Evolutionary conservation across 2,797 vertebrate species (phyloP), one percentile per base, ranked within the genome.

Genomic region (Urocyon cinereoargenteus): DNA sequence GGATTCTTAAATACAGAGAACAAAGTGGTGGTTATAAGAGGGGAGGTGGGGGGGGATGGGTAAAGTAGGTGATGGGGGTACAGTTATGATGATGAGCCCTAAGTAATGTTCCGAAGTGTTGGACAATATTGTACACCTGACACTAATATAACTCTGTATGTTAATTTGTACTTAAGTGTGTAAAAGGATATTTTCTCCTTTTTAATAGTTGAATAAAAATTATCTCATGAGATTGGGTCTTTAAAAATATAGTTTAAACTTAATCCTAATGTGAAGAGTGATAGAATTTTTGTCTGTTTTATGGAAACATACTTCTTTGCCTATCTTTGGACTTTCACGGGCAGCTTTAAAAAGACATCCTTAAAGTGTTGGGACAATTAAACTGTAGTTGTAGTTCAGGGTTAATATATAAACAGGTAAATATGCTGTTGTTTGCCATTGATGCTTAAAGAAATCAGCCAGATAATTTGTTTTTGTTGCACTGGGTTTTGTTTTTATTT

Each of bases 391-490:
- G n/a, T 70, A 77, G 22, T 91, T 81, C 31, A 88, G 55, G 8
- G 49, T 55, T 59, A 53, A 77, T 77, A 68, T 9, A 72, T 19
- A 62, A 45, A 62, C 83, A 84, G 40, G 55, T 45, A 59, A 68
- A n/a, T 51, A 26, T 7, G 18, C 7, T 82, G 0, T 40, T 85
- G 12, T 62, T 88, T 86, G 28, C 22, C 31, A 31, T 59, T 83
- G 64, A 59, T 70, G 21, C 61, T 94, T 90, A 95, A 96, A 88
- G 72, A 90, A 95, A 75, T 84, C n/a, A 85, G 57, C 68, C 34
- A 82, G 18, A 49, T 91, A 26, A 62, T 95, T 95, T 94, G 40
- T 31, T 92, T 97, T 88, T 96, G 66, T 61, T 86, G 18, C 28
- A 57, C 21, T 95, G 79, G 12, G 14, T 36, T 72, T 92, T 70